These are phyloP conservation scores for Oscheius sp. DNA, from an alignment of 2,888 invertebrate species.

Conservation along the genomic window DNA sequence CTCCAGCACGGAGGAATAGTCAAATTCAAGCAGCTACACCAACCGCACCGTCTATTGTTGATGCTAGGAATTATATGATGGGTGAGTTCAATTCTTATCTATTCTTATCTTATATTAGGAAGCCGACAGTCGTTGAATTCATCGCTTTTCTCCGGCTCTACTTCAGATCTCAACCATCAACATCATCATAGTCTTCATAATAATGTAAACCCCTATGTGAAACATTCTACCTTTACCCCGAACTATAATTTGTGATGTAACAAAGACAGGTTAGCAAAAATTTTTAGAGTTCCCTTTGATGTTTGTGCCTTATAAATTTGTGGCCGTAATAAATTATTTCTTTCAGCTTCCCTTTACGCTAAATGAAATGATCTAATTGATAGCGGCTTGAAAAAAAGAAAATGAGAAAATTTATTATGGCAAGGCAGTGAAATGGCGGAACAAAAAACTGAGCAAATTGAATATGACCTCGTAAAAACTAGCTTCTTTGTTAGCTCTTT, in stretches of 20 bases:
- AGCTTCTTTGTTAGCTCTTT: neutral
- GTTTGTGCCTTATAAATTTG: neutral
- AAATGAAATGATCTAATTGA: neutral
- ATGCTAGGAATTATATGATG: conserved; percentile 37
- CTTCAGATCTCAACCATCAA: conserved; percentile 15
- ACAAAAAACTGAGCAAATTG: neutral
- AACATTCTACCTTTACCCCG: conserved; percentile 2
- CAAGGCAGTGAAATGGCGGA: conserved; percentile 1
- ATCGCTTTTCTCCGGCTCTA: conserved; percentile 37
- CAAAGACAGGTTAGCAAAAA: neutral
- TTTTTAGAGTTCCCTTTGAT: neutral
- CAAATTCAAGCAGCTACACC: conserved; percentile 70
- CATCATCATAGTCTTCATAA: neutral
- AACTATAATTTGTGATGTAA: conserved; percentile 5
- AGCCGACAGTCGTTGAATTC: conserved; percentile 52
- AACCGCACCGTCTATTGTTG: conserved; percentile 66
- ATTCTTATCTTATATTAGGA: conserved; percentile 25
- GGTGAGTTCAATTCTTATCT: neutral
- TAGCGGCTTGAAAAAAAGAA: too few relatives aligned
- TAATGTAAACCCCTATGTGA: conserved; percentile 28
- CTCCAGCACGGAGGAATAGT: conserved; percentile 71
- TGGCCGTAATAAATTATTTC: neutral
- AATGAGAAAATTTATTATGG: too few relatives aligned
- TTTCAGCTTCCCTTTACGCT: neutral
- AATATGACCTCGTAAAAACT: conserved; percentile 7